phyloP scores from a whole-genome alignment of 1,140 invertebrate genomes.

The Neuroterus valhalla region DNA sequence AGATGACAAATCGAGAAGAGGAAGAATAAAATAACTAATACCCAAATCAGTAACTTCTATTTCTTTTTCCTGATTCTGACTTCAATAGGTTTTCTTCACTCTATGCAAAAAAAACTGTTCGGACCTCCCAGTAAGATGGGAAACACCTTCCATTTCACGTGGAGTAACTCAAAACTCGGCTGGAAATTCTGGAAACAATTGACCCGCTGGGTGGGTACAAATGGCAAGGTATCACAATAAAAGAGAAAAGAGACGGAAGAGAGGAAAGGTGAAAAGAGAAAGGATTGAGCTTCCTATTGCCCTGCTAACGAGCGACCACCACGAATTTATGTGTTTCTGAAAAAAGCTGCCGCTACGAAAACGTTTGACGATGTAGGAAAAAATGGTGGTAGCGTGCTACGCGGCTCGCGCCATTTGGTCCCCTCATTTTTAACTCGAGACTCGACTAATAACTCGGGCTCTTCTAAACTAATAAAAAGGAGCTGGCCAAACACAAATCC shows the following conservation, averaged over 20 bases:
- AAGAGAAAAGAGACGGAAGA: slow-evolving; percentile 37
- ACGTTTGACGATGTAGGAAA: background rate
- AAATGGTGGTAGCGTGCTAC: slow-evolving; percentile 20
- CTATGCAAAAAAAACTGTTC: slow-evolving; percentile 1
- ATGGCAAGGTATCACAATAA: slow-evolving; percentile 40
- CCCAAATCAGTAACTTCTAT: slow-evolving; percentile 1
- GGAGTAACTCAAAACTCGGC: slow-evolving; percentile 47
- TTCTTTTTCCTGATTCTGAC: slow-evolving; percentile 12
- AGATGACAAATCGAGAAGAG: background rate
- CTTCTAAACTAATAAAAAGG: slow-evolving; percentile 43
- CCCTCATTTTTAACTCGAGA: background rate
- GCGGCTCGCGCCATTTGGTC: slow-evolving; percentile 30
- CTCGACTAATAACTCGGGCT: slow-evolving; percentile 39
- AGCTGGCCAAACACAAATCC: slow-evolving; percentile 21
- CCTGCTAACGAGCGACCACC: slow-evolving; percentile 56
- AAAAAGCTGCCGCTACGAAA: slow-evolving; percentile 35
- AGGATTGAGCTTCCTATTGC: slow-evolving; percentile 43
- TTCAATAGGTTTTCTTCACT: background rate
- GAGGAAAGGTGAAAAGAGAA: slow-evolving; percentile 33
- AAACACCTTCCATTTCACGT: slow-evolving; percentile 44
- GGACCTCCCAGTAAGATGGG: slow-evolving; percentile 42
- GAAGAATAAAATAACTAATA: background rate
- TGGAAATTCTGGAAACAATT: slow-evolving; percentile 50
- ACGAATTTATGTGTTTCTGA: slow-evolving; percentile 49
- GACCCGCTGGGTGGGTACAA: slow-evolving; percentile 32